These are phyloP conservation scores for Nerophis lumbriciformis DNA, from an alignment of 2,113 vertebrate species.

Conservation along the genomic window DNA sequence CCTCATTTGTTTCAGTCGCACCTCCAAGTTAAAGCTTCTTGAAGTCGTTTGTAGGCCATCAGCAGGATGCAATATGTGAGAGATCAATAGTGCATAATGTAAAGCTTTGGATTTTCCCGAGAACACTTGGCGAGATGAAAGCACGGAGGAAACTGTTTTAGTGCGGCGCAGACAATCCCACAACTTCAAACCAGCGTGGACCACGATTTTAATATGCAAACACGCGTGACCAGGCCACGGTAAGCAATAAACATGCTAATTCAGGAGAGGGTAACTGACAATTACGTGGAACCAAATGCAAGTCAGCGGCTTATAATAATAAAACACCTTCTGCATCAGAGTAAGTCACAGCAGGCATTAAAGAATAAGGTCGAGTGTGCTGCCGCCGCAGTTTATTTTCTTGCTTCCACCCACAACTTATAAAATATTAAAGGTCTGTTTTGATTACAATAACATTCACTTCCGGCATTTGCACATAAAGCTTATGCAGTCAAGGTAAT, in stretches of 20 bases:
- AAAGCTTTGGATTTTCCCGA: slow-evolving; percentile 30
- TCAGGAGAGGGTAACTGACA: slow-evolving; percentile 57
- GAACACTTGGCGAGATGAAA: slow-evolving; percentile 30
- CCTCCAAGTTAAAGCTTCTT: not conserved
- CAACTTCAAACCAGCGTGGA: slow-evolving; percentile 60
- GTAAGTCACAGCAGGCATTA: slow-evolving; percentile 22
- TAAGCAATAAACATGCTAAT: slow-evolving; percentile 78
- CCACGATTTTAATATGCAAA: slow-evolving; percentile 69
- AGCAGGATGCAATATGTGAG: slow-evolving; percentile 14
- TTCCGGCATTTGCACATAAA: slow-evolving; percentile 67
- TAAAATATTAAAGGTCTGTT: slow-evolving; percentile 64
- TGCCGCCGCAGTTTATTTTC: slow-evolving; percentile 39
- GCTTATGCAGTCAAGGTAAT: slow-evolving; percentile 54
- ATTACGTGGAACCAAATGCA: slow-evolving; percentile 57
- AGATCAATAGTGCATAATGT: slow-evolving; percentile 43
- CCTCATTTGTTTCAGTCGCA: not conserved
- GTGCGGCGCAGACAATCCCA: slow-evolving; percentile 37
- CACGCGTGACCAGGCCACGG: slow-evolving; percentile 56
- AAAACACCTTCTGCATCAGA: slow-evolving; percentile 39
- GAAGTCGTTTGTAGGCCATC: slow-evolving; percentile 36
- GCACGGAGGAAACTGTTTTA: slow-evolving; percentile 48
- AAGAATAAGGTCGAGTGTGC: slow-evolving; percentile 26
- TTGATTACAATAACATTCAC: slow-evolving; percentile 62
- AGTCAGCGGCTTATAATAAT: slow-evolving; percentile 40
- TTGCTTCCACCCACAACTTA: slow-evolving; percentile 45